Percentiles rank a stretch among this genome's conserved stretches.
phyloP scores from a whole-genome alignment of 2,888 invertebrate genomes.

The Sinelater perroti region DNA sequence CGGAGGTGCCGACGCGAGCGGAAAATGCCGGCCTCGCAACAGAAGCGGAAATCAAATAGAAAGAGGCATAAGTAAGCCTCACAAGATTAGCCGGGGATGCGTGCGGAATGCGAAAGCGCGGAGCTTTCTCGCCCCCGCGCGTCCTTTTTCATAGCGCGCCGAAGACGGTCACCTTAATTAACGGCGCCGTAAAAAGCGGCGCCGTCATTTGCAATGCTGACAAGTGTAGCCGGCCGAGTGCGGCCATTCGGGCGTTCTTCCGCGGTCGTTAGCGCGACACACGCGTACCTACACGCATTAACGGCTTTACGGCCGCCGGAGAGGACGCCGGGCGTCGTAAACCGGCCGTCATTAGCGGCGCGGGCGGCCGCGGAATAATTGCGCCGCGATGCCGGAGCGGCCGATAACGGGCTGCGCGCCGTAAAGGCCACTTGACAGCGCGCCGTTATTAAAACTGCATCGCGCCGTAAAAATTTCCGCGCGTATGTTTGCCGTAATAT shows the following conservation, averaged over 20 bases:
- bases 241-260: conserved; percentile 30
- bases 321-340: conserved; percentile 23
- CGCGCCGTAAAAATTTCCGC: conserved; percentile 39
- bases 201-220: conserved; percentile 21
- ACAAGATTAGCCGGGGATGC: no score
- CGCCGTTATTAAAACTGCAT: conserved; percentile 34
- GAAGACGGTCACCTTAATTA: no score
- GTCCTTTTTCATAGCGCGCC: no score
- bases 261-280: conserved; percentile 37
- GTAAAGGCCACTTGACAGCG: conserved; percentile 24
- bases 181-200: conserved; percentile 10
- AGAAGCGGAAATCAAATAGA: no score
- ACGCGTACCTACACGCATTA: conserved; percentile 36
- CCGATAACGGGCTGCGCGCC: conserved; percentile 8
- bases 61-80: no score
- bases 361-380: conserved; percentile 34
- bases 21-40: no score
- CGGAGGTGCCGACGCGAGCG: no score
- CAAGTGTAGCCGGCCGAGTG: conserved; percentile 15
- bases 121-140: no score
- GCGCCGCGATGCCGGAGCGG: conserved; percentile 3
- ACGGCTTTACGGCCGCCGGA: conserved; percentile 38
- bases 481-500: conserved; percentile 32
- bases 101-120: no score
- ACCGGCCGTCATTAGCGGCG: conserved; percentile 35